Conservation (phyloP, 2,797 vertebrate species). For the Paramormyrops hopkinsi region DNA sequence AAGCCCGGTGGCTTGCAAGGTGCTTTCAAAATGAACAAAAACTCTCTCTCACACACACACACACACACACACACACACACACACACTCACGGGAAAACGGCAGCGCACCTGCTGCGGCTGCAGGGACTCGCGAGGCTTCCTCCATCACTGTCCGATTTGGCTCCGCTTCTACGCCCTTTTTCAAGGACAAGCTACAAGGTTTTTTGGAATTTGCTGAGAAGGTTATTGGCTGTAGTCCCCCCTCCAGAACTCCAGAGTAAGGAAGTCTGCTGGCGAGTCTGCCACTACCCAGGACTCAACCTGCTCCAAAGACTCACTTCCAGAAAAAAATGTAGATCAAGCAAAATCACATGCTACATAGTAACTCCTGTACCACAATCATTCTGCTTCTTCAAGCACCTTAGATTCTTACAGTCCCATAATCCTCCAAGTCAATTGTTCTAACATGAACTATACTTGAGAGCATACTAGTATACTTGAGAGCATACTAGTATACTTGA, state of each 20-base stretch:
- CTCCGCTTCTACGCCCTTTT: not conserved
- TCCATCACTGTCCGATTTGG: conserved; percentile 6
- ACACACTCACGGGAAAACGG: not conserved
- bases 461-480: not conserved
- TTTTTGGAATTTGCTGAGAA: not conserved
- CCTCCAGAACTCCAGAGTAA: not conserved
- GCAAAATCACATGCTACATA: not conserved
- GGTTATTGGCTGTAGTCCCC: not conserved
- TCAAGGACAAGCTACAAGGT: not conserved
- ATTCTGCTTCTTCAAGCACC: not conserved
- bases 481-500: not conserved
- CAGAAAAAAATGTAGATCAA: conserved; percentile 12
- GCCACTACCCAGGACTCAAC: not conserved
- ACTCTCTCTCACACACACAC: not conserved
- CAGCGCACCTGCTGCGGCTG: not conserved
- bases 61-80: not conserved
- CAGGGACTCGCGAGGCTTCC: not conserved
- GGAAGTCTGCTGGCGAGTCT: not conserved
- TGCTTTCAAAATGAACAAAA: not conserved
- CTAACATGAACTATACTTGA: not conserved
- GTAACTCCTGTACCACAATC: not conserved
- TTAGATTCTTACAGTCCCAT: not conserved
- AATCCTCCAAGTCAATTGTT: not conserved
- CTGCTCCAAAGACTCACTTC: not conserved
- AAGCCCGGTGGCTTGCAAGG: not conserved